Conservation (phyloP, 2,888 invertebrate genomes). For the Glaucopsyche alexis region DNA sequence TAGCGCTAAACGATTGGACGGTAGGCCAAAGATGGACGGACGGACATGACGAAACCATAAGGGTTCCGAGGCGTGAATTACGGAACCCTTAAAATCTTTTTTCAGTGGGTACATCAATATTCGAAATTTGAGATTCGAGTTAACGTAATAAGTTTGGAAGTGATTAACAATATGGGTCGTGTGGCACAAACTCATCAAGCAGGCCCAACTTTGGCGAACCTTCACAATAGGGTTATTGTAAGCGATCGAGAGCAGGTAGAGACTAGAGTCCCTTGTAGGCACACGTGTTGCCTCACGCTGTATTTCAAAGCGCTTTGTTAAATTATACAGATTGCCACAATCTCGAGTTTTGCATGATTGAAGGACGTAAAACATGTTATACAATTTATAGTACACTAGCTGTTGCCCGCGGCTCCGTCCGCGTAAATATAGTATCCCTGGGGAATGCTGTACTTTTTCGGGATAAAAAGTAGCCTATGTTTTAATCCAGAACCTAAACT, state of each 20-base stretch:
- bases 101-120: too few species aligned
- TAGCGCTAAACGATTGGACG: too few species aligned
- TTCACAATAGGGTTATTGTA: constrained; percentile 66
- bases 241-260: constrained; percentile 67
- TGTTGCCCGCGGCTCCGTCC: too few species aligned
- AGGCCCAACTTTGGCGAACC: constrained; percentile 53
- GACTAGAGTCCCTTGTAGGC: constrained; percentile 52
- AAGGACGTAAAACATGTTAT: background rate
- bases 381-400: too few species aligned
- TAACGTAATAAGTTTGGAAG: constrained; percentile 42
- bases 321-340: constrained; percentile 12
- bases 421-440: too few species aligned
- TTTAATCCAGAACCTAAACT: too few species aligned
- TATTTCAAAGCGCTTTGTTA: constrained; percentile 55
- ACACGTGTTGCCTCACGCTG: constrained; percentile 59
- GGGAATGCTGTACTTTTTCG: too few species aligned
- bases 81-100: too few species aligned
- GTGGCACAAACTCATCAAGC: constrained; percentile 53
- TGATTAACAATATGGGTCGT: constrained; percentile 46
- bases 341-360: background rate
- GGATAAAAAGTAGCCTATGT: too few species aligned
- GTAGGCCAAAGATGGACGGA: too few species aligned
- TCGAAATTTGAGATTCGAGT: constrained; percentile 26
- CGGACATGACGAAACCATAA: too few species aligned
- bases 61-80: too few species aligned